Percentiles rank a stretch among this genome's conserved stretches.
Conservation (phyloP, 2,888 invertebrate genomes). For the Uropetala carovei region DNA sequence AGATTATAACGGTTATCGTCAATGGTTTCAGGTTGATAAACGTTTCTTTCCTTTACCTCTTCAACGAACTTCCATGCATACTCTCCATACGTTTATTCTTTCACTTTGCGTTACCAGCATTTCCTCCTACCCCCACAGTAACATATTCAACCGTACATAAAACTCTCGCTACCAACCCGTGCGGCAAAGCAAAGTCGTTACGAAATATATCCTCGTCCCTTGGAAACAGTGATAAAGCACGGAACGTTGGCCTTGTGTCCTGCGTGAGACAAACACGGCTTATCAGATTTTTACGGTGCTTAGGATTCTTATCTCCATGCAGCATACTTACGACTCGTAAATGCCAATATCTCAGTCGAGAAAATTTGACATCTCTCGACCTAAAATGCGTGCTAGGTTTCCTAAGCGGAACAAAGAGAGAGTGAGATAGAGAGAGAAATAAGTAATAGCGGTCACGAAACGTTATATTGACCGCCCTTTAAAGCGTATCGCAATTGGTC, state of each 20-base stretch:
- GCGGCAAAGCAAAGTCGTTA: not conserved
- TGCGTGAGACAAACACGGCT: not conserved
- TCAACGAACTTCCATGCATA: not conserved
- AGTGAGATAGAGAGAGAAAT: not conserved
- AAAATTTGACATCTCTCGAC: not conserved
- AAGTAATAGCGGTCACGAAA: not conserved
- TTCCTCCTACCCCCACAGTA: not conserved
- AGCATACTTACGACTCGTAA: not conserved
- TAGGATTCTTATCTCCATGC: not conserved
- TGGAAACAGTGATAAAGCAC: conserved; percentile 32
- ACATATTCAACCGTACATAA: not conserved
- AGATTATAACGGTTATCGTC: too few relatives aligned
- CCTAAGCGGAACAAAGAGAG: not conserved
- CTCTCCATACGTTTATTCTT: not conserved
- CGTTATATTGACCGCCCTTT: not conserved
- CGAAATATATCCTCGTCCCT: not conserved
- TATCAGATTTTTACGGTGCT: not conserved
- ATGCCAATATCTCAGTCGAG: not conserved
- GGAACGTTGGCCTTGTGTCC: not conserved
- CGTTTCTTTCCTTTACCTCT: too few relatives aligned
- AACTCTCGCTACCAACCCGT: not conserved
- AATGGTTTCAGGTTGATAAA: too few relatives aligned
- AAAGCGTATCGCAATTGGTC: not conserved
- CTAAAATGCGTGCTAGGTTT: not conserved
- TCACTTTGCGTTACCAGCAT: not conserved